Percentiles rank a stretch among this genome's conserved stretches.
phyloP scores from a whole-genome alignment of 1,140 invertebrate genomes.

The Ptiloglossa arizonensis region DNA sequence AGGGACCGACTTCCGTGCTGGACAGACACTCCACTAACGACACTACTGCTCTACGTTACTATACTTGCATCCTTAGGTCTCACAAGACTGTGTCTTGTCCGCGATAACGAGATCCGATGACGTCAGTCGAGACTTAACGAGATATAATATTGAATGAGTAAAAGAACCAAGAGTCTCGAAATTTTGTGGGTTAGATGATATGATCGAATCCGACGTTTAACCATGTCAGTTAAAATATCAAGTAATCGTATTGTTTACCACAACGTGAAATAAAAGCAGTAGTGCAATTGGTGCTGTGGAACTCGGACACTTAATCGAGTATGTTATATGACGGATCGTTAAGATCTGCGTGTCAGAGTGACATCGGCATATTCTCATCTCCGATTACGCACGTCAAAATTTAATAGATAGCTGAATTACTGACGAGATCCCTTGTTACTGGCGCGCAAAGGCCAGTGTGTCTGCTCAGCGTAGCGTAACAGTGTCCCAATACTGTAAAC shows the following conservation, averaged over 20 bases:
- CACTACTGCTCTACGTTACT: conserved; percentile 51
- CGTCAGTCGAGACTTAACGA: background rate
- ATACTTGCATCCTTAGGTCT: conserved; percentile 39
- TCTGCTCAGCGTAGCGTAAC: conserved; percentile 75
- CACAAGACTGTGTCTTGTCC: conserved; percentile 33
- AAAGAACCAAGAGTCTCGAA: background rate
- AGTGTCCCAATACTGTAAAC: conserved; percentile 73
- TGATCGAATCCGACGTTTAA: conserved; percentile 2
- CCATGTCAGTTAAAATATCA: background rate
- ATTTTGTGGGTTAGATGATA: background rate
- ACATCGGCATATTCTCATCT: background rate
- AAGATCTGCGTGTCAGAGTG: background rate
- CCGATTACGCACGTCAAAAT: conserved; percentile 22
- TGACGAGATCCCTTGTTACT: conserved; percentile 52
- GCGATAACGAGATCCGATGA: conserved; percentile 55
- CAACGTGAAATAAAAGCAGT: conserved; percentile 38
- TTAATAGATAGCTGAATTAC: conserved; percentile 16
- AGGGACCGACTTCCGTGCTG: conserved; percentile 76
- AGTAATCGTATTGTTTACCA: conserved; percentile 20
- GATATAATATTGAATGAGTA: background rate
- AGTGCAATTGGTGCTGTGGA: conserved; percentile 56
- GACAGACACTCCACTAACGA: conserved; percentile 69
- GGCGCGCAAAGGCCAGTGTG: conserved; percentile 60
- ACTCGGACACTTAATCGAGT: conserved; percentile 44
- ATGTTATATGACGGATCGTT: conserved; percentile 14